A percentile compares a stretch with the other conserved stretches of the same genome.
Evolutionary conservation across 2,113 vertebrate genomes (phyloP).

Genomic region (Aphyosemion australe): DNA sequence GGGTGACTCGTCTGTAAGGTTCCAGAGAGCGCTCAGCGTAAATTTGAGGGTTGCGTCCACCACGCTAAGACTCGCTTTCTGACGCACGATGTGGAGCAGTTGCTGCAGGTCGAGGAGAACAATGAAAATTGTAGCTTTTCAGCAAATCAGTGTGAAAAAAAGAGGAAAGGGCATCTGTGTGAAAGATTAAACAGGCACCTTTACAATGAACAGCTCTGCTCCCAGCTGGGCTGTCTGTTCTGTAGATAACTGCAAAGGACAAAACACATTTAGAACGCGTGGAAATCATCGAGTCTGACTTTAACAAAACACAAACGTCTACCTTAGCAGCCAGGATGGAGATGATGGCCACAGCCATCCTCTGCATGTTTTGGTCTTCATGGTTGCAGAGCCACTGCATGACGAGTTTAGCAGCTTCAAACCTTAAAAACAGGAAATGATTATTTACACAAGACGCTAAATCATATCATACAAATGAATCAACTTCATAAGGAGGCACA

Average conservation of each 20-base stretch:
- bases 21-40: constrained; percentile 97
- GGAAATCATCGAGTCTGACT: too few relatives aligned
- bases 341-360: constrained; percentile 99
- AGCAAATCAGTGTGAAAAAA: neutral
- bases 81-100: constrained; percentile 97
- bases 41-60: constrained; percentile 98
- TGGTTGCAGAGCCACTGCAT: constrained; percentile 99
- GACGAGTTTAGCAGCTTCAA: constrained; percentile 97
- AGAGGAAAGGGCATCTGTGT: neutral
- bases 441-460: neutral
- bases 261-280: neutral
- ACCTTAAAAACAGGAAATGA: constrained; percentile 76
- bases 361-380: constrained; percentile 99
- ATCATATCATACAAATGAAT: neutral
- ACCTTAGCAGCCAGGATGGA: constrained; percentile 99
- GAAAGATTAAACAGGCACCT: constrained; percentile 76
- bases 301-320: constrained; percentile 11
- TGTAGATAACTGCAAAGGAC: constrained; percentile 87
- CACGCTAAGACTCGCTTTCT: constrained; percentile 92
- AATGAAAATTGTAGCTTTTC: neutral
- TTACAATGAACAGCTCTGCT: constrained; percentile 95
- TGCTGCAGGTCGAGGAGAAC: constrained; percentile 77
- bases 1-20: constrained; percentile 98
- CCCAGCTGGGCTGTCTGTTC: constrained; percentile 97
- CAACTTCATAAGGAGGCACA: neutral